These are phyloP conservation scores for Syngnathus typhle DNA, from an alignment of 2,113 vertebrate species.

Conservation along the genomic window DNA sequence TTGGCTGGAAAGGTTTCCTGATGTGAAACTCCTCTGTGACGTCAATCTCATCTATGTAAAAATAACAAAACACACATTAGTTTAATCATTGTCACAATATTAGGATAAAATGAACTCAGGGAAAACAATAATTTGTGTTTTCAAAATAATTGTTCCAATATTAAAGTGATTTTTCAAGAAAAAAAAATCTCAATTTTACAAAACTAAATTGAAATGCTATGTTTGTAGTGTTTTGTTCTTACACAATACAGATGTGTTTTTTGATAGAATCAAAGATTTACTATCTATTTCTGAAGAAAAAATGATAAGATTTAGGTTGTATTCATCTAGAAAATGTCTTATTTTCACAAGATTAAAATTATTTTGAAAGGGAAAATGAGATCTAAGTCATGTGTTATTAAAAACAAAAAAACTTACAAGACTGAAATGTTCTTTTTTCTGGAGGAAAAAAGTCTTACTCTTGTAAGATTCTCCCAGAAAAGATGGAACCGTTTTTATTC, in stretches of 20 bases:
- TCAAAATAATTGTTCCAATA: no score
- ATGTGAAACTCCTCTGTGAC: constrained; percentile 17
- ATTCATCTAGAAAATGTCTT: neutral
- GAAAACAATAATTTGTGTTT: neutral
- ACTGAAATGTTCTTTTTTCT: no score
- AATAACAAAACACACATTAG: neutral
- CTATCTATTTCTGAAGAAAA: no score
- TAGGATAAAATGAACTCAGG: neutral
- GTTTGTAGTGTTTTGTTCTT: neutral
- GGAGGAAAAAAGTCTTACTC: no score
- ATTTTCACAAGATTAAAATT: neutral
- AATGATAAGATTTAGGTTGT: no score
- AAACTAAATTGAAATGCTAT: neutral
- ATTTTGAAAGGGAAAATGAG: neutral
- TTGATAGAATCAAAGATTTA: no score
- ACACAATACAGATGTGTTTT: neutral
- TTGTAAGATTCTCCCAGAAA: no score
- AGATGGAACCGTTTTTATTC: no score
- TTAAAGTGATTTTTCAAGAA: neutral
- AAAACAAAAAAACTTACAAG: no score
- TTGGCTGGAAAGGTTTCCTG: fast-evolving
- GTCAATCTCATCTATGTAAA: constrained; percentile 53
- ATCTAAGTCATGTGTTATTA: no score
- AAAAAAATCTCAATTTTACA: neutral
- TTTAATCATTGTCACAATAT: neutral